Evolutionary conservation across 2,888 invertebrate genomes (phyloP).

Genomic region (Aelia acuminata): DNA sequence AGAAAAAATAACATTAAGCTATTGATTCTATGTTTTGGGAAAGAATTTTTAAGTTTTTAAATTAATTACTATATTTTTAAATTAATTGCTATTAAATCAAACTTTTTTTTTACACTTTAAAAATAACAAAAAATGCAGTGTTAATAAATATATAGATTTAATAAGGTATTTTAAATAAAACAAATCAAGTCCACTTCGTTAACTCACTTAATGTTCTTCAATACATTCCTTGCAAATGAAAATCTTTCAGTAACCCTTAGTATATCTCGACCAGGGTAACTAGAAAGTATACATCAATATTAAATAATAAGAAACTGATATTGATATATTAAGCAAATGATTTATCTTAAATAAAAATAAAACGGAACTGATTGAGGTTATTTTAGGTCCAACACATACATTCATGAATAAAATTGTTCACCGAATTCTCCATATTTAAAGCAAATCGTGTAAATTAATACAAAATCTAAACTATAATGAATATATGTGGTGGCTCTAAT

Average conservation of each 20-base stretch:
- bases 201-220: constrained; percentile 48
- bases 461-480: neutral
- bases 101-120: neutral
- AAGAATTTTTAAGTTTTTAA: neutral
- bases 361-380: neutral
- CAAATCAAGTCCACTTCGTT: constrained; percentile 26
- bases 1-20: too few species aligned
- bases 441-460: neutral
- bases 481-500: neutral
- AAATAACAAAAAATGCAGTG: neutral
- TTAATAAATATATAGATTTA: neutral
- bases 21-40: too few species aligned
- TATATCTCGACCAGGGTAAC: constrained; percentile 22
- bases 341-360: neutral
- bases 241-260: constrained; percentile 47
- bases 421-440: too few species aligned
- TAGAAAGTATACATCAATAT: constrained; percentile 34
- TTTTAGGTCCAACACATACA: constrained; percentile 26
- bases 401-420: neutral
- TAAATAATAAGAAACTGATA: neutral
- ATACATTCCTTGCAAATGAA: constrained; percentile 32
- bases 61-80: too few species aligned
- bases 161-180: neutral
- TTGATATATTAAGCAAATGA: neutral
- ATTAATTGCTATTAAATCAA: too few species aligned